A percentile compares a stretch with the other conserved stretches of the same genome.
phyloP scores from a whole-genome alignment of 2,797 vertebrate genomes.

The Poeciliopsis presidionis region DNA sequence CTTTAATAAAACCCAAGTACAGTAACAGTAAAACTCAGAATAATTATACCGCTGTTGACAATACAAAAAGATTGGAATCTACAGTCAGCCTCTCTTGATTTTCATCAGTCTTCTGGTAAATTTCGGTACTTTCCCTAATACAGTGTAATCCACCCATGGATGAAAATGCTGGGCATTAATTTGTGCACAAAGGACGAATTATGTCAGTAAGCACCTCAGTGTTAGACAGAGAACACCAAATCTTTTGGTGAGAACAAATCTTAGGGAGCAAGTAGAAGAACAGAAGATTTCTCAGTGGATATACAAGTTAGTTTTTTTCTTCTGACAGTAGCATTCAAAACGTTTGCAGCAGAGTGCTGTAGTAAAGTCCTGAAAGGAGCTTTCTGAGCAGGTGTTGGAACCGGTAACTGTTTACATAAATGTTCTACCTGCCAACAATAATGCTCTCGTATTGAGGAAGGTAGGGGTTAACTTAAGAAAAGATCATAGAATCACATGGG shows the following conservation, averaged over 20 bases:
- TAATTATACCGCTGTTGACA: slow-evolving; percentile 21
- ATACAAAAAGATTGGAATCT: slow-evolving; percentile 22
- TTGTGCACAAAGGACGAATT: slow-evolving; percentile 42
- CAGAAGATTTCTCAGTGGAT: not conserved
- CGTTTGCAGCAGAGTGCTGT: not conserved
- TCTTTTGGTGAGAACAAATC: slow-evolving; percentile 13
- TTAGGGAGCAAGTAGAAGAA: slow-evolving; percentile 24
- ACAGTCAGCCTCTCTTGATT: slow-evolving; percentile 31
- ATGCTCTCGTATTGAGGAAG: slow-evolving; percentile 13
- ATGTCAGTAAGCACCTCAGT: slow-evolving; percentile 32
- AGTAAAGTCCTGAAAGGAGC: not conserved
- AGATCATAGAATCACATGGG: slow-evolving; percentile 53
- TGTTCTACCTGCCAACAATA: slow-evolving; percentile 31
- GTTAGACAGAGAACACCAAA: slow-evolving; percentile 23
- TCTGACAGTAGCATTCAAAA: slow-evolving; percentile 16
- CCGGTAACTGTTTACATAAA: slow-evolving; percentile 45
- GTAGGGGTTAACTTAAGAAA: slow-evolving; percentile 14
- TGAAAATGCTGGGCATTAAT: slow-evolving; percentile 43
- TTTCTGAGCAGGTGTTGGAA: not conserved
- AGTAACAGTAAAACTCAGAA: slow-evolving; percentile 13
- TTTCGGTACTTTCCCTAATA: slow-evolving; percentile 50
- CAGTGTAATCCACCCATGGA: slow-evolving; percentile 48
- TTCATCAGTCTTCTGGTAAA: slow-evolving; percentile 52
- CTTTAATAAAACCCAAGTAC: slow-evolving; percentile 5
- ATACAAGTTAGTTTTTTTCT: not conserved